Evolutionary conservation across 1,140 invertebrate species (phyloP), one percentile per base, ranked within the genome.

Genomic region (Ephestia elutella): DNA sequence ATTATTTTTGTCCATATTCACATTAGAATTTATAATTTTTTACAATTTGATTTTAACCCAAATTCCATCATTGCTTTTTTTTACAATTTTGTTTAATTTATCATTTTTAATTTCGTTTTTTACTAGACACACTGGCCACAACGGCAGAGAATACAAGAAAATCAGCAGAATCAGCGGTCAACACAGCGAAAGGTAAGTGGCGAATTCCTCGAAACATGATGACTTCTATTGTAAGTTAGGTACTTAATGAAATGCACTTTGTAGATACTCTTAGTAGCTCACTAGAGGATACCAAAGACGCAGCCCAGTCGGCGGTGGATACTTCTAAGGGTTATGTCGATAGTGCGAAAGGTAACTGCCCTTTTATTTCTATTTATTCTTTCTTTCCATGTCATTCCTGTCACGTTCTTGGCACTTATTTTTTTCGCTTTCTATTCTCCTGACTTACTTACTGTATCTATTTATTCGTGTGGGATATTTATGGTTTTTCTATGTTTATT

Each of bases 71-170:
- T n/a, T 18, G 62, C 54, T 59, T 53, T n/a, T 56, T 53, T 28
- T 60, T 63, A 56, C 56, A 57, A 0, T 60, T 65, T 44, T 44
- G 15, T 60, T 59, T 18, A 49, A 18, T 67, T 58, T n/a, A n/a
- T n/a, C n/a, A 4, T 59, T 60, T 21, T 60, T 2, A n/a, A 62
- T 57, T 59, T 57, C n/a, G 55, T 53, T 32, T 60, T 60, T 59
- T 58, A 58, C 0, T 65, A 88, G 86, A 88, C 67, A 86, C 83
- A 61, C 11, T 88, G 38, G 70, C 80, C n/a, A 78, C 78, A 15
- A 79, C 83, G 30, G 76, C 74, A 58, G 86, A 86, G 56, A 86
- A 80, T 54, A 80, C 86, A 44, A 86, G 82, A 68, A 88, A 82
- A 59, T 75, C 80, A 10, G 81, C 82, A 1, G 86, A 82, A 56